phyloP scores from a whole-genome alignment of 2,113 vertebrate species.

The Oplegnathus fasciatus region DNA sequence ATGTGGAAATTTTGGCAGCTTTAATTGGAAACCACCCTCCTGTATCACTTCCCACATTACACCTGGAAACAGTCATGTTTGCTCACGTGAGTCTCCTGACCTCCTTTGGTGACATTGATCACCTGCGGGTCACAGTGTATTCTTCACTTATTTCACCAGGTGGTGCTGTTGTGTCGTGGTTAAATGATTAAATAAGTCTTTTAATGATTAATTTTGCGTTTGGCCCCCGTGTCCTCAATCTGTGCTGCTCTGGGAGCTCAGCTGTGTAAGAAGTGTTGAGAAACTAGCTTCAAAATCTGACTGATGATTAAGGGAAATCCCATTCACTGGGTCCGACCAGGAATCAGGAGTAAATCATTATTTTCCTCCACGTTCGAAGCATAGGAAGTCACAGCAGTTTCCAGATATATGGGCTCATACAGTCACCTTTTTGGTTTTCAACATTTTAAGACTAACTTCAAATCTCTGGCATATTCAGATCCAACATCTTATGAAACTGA shows the following conservation, averaged over 20 bases:
- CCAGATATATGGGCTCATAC: neutral
- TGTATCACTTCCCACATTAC: neutral
- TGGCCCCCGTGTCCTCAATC: neutral
- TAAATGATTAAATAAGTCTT: neutral
- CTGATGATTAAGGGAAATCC: neutral
- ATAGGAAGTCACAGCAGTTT: neutral
- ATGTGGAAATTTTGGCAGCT: neutral
- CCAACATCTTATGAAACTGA: neutral
- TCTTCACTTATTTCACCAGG: constrained; percentile 33
- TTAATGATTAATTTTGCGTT: constrained; percentile 11
- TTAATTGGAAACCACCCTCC: neutral
- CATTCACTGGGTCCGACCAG: neutral
- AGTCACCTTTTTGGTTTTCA: neutral
- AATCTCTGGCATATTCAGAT: neutral
- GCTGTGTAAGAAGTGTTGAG: neutral
- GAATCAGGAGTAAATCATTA: neutral
- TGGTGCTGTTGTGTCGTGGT: constrained; percentile 43
- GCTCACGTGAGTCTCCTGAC: constrained; percentile 7
- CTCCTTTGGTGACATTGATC: constrained; percentile 32
- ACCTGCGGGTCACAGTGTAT: constrained; percentile 10
- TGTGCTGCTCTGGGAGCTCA: neutral
- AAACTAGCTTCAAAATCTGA: neutral
- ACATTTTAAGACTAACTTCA: neutral
- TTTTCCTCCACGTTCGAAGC: neutral
- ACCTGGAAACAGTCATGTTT: neutral